Conservation (phyloP, 1,140 invertebrate species). For the Whitmania pigra region DNA sequence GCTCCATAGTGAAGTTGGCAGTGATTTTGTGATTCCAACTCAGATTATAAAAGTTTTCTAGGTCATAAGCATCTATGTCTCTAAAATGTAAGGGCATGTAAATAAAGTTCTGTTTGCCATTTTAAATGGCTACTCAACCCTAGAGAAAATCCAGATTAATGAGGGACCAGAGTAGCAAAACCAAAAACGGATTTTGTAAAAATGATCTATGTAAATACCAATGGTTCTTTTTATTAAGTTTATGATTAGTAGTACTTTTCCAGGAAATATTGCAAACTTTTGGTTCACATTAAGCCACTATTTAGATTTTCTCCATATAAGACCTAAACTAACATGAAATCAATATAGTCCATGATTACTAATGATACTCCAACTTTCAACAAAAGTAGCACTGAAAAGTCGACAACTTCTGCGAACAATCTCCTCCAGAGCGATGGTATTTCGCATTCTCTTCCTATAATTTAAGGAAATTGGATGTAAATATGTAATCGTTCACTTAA, state of each 20-base stretch:
- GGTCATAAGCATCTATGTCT: conserved; percentile 6
- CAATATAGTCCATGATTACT: not conserved
- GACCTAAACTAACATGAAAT: conserved; percentile 5
- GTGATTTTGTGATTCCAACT: not conserved
- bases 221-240: not conserved
- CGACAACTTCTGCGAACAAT: not conserved
- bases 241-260: not conserved
- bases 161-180: no score
- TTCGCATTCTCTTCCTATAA: not conserved
- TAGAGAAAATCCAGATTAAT: no score
- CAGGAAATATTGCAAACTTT: not conserved
- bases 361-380: not conserved
- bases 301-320: not conserved
- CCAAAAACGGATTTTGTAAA: not conserved
- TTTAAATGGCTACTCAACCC: no score
- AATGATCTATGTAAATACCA: not conserved
- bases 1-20: not conserved
- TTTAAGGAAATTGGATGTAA: no score
- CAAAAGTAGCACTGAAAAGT: not conserved
- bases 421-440: conserved; percentile 6
- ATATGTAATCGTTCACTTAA: no score
- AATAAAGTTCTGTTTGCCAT: no score
- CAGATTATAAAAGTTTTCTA: not conserved
- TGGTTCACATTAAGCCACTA: not conserved
- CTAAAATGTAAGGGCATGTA: not conserved